Base-by-base conservation (phyloP, 30 jellyfish, hydroid and myxozoan genomes). In the Aurelia coerulea region DNA sequence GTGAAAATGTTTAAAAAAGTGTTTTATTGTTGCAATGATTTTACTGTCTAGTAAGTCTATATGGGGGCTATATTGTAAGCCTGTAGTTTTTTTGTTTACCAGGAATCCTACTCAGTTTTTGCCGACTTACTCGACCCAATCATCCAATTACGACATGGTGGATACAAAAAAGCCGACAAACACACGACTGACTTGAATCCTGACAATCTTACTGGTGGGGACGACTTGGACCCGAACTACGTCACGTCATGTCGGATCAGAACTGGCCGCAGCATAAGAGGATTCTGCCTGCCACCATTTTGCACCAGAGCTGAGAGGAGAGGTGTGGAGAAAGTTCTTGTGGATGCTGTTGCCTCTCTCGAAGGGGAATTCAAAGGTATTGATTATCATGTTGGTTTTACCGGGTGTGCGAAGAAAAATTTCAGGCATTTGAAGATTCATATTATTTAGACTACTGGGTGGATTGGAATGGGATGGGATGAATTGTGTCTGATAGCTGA, bases 301-400 rank as follows among this genome's bases (percentile, higher is more conserved):
- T 90, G 97, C 74, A 83, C 95, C 46, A 66, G 97, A 71, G 97
- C 97, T 15, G 97, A 90, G 77, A 66, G 97, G 68, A 49, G 92
- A 58, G 88, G 63, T 9, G 92, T 90, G 0, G 97, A 84, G 87
- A 66, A 73, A 33, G 58, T 90, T 10, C 33, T 82, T 10, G 74
- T 77, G 12, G 91, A 72, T 4, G 95, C 97, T 35, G 83, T 85
- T 23, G 69, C 62, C 42, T 17, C 78, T 17, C 82, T 90, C 35
- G 85, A 78, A 5, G 97, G 95, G 13, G 73, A 66, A 39, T 84
- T 70, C 74, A 78, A 82, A 77, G 97, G 97, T 80, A 79, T 3
- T 39, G 6, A 39, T 39, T 39, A 39, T 39, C 51, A 2, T 2
- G 0, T 9, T 39, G 51, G 6, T 39, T 9, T 23, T 23, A 23